Percentiles rank a stretch among this genome's conserved stretches.
Evolutionary conservation across 2,113 vertebrate species (phyloP).

Genomic region (Sialia sialis): DNA sequence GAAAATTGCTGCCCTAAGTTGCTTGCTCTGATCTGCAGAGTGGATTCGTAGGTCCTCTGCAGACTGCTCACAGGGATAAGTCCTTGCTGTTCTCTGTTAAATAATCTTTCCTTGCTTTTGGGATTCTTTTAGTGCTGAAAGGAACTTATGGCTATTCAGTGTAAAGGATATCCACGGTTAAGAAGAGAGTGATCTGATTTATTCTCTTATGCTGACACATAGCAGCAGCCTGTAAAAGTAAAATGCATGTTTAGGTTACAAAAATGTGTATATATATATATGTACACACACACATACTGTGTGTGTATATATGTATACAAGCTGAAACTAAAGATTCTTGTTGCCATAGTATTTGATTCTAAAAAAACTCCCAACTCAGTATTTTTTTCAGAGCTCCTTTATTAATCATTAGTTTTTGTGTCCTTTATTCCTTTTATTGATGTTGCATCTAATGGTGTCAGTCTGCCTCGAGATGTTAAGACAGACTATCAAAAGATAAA

Average conservation of each 20-base stretch:
- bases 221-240: background rate
- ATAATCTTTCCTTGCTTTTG: background rate
- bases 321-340: background rate
- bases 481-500: background rate
- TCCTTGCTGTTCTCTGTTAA: background rate
- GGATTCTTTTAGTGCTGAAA: background rate
- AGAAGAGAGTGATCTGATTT: background rate
- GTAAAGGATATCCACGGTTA: background rate
- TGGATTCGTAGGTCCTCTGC: background rate
- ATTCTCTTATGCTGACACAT: background rate
- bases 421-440: background rate
- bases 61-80: background rate
- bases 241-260: background rate
- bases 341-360: background rate
- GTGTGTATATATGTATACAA: background rate
- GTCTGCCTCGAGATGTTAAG: background rate
- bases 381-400: background rate
- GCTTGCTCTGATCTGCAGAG: background rate
- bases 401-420: background rate
- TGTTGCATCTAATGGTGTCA: background rate
- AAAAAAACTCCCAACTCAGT: background rate
- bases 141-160: background rate
- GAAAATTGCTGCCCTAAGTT: background rate
- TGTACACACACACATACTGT: too few species aligned
- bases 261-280: background rate